Evolutionary conservation across 2,113 vertebrate species (phyloP), one percentile per base, ranked within the genome.

Genomic region (Gobio gobio): DNA sequence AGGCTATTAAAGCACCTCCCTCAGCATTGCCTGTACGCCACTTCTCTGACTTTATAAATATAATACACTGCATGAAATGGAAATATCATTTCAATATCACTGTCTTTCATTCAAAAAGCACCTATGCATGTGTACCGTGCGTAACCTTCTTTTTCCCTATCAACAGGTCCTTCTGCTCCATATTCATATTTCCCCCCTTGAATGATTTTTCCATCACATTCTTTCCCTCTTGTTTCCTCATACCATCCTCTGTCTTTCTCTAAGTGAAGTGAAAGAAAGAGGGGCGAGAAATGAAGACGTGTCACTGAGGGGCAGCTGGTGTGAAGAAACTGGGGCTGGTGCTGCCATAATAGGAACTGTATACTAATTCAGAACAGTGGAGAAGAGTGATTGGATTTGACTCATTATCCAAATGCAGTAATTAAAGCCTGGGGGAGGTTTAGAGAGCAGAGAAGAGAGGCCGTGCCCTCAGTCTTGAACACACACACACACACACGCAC

Each of bases 301-400:
- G 92, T 90, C 88, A 92, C 90, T 93, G 82, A 85, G 85, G 90
- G 91, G 89, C 90, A 92, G 90, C 86, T 89, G 89, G 91, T 88
- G 89, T 88, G 90, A 92, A 82, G 88, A 63, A 86, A 85, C 86
- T 90, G 82, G 91, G 92, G 83, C 87, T 84, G 87, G 85, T 90
- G 91, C 87, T 90, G 91, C 90, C 85, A 88, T 93, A 91, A 93
- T 92, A 90, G 88, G 90, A 91, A 88, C 91, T 91, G 88, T 91
- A 87, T 91, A 93, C 92, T 94, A 93, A 95, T 95, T 93, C 94
- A 90, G 90, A 93, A 90, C 88, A 91, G 90, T 91, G 91, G 91
- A 93, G 87, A 88, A 89, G 88, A 87, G 91, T 92, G 93, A 95
- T 94, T 94, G 92, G 93, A 94, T 95, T 93, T 93, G 92, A 95